Conservation (phyloP, 2,888 invertebrate species). For the Acrocyrtus sp. region DNA sequence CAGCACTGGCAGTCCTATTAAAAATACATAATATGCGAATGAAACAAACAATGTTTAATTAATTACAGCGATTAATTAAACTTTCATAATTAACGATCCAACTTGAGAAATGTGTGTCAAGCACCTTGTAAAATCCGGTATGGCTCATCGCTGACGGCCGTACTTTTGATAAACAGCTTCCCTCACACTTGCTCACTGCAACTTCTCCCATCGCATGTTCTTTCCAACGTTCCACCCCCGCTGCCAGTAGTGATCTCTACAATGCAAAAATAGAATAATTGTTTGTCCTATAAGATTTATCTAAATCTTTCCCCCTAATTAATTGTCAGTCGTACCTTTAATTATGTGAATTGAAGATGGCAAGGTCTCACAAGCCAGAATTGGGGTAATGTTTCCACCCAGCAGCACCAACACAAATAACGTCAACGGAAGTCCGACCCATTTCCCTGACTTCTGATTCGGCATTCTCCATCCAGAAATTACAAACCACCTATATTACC, state of each 20-base stretch:
- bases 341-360: slow-evolving; percentile 87
- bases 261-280: neutral
- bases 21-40: neutral
- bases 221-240: slow-evolving; percentile 81
- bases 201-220: slow-evolving; percentile 92
- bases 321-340: slow-evolving; percentile 73
- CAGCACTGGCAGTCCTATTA: slow-evolving; percentile 90
- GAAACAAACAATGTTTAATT: too few relatives aligned
- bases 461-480: slow-evolving; percentile 1
- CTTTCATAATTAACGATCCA: neutral
- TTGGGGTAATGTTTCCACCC: neutral
- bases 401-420: slow-evolving; percentile 15
- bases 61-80: neutral
- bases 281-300: slow-evolving; percentile 11
- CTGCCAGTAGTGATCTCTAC: slow-evolving; percentile 68
- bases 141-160: slow-evolving; percentile 89
- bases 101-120: neutral
- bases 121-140: slow-evolving; percentile 86
- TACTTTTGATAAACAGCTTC: slow-evolving; percentile 90
- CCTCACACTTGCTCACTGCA: slow-evolving; percentile 92
- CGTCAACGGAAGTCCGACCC: neutral
- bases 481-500: slow-evolving; percentile 1
- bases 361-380: slow-evolving; percentile 79
- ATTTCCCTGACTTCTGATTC: neutral
- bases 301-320: neutral